These are phyloP conservation scores for Alouatta palliata DNA, from an alignment of 2,113 vertebrate genomes.

Conservation along the genomic window DNA sequence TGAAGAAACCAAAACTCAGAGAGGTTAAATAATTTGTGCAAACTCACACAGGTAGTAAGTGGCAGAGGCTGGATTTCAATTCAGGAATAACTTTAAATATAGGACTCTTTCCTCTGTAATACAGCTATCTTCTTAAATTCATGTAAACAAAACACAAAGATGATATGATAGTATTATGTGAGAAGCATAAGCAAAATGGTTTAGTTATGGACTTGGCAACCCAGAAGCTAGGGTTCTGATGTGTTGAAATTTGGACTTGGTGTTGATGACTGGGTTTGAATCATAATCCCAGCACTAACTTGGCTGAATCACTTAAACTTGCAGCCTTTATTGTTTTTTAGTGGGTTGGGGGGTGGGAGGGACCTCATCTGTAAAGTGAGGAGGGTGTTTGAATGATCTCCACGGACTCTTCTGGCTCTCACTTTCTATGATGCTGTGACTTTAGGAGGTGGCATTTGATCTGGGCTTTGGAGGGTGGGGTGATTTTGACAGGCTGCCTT, in stretches of 20 bases:
- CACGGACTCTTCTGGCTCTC: conserved; percentile 45
- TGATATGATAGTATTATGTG: background rate
- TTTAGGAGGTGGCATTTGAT: conserved; percentile 75
- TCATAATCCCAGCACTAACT: conserved; percentile 53
- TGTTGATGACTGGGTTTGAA: conserved; percentile 67
- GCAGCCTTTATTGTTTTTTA: conserved; percentile 35
- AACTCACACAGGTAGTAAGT: background rate
- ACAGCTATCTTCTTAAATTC: background rate
- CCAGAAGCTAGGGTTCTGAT: background rate
- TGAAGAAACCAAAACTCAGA: background rate
- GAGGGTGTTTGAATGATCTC: conserved; percentile 58
- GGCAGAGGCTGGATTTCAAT: background rate
- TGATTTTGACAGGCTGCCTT: conserved; percentile 69
- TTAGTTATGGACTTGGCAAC: conserved; percentile 30
- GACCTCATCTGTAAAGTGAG: conserved; percentile 61
- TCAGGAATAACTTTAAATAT: background rate
- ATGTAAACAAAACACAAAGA: background rate
- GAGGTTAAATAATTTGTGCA: background rate
- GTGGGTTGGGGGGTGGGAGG: background rate
- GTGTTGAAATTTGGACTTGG: conserved; percentile 62
- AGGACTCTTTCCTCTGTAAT: background rate
- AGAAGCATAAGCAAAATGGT: background rate
- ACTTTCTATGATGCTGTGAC: conserved; percentile 53
- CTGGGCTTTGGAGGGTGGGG: conserved; percentile 50
- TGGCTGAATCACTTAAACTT: conserved; percentile 49